Conservation (phyloP, 2,797 vertebrate genomes). For the Borostomias antarcticus region DNA sequence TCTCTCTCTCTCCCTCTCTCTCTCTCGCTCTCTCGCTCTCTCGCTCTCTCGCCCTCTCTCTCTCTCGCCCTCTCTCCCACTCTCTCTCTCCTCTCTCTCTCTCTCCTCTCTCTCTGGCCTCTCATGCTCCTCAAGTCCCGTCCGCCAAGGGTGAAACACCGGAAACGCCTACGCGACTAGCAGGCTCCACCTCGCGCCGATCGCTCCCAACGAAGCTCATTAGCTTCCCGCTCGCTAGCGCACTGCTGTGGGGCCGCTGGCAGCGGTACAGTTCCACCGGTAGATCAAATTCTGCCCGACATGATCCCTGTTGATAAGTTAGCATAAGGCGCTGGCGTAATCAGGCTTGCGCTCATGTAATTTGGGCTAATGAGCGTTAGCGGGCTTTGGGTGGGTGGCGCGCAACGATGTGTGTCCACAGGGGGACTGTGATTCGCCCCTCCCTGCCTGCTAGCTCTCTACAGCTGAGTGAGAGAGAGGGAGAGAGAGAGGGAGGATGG, state of each 20-base stretch:
- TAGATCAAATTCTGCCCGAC: neutral
- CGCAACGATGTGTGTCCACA: slow-evolving; percentile 5
- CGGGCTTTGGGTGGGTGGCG: neutral
- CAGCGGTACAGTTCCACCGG: neutral
- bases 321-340: slow-evolving; percentile 7
- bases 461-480: neutral
- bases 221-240: neutral
- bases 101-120: neutral
- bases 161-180: neutral
- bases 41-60: too few species aligned
- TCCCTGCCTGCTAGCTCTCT: too few species aligned
- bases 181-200: neutral
- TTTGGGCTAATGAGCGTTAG: slow-evolving; percentile 8
- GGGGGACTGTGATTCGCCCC: slow-evolving; percentile 1
- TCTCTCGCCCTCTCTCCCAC: too few species aligned
- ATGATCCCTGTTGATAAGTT: slow-evolving; percentile 5
- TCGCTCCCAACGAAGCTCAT: neutral
- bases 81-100: neutral
- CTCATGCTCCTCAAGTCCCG: neutral
- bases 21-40: too few species aligned
- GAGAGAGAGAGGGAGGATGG: too few species aligned
- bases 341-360: slow-evolving; percentile 1
- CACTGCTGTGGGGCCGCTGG: neutral
- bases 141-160: neutral
- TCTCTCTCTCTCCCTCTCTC: neutral